Evolutionary conservation across 2,888 invertebrate species (phyloP), one percentile per base, ranked within the genome.

Genomic region (Agrotis ipsilon): DNA sequence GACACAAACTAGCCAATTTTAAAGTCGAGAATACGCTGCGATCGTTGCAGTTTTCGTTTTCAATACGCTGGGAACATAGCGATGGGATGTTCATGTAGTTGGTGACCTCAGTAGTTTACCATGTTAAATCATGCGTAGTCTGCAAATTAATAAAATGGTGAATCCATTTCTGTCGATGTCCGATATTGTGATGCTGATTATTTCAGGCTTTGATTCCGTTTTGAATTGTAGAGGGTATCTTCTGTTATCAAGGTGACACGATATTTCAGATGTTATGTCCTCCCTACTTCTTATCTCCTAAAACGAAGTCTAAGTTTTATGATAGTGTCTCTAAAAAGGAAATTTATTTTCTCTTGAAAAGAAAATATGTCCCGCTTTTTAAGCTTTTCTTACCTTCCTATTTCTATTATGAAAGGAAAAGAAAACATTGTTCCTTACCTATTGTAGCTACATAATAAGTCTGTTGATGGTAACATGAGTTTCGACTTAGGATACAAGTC

Each of bases 401-500:
- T 82, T 87, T 88, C 85, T 82, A 82, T 86, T 87, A 87, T 88
- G 85, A 86, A 78, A 79, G 86, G 87, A 89, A 87, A 87, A 87
- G 87, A 87, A 89, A 88, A 89, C 86, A 89, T 86, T 83, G 86
- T 86, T 84, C 75, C 80, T 83, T 86, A 87, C 87, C 87, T 87
- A 88, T 90, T 89, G 88, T 90, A 86, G 84, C 81, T 84, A 54
- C 83, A 87, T 88, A 88, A 90, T 88, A 89, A 88, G 85, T 86
- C 87, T 90, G 88, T 89, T 89, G 86, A 85, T 85, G 86, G 90
- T 88, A 91, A 94, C 94, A 94, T 87, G 94, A 89, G 90, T 94
- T 94, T 94, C 92, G 92, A 93, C 94, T 94, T 94, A 93, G 88
- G 89, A 87, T 90, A 88, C 90, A 91, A 93, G 91, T 89, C 87